phyloP scores from a whole-genome alignment of 2,113 vertebrate species.

The Plecturocebus donacophilus region DNA sequence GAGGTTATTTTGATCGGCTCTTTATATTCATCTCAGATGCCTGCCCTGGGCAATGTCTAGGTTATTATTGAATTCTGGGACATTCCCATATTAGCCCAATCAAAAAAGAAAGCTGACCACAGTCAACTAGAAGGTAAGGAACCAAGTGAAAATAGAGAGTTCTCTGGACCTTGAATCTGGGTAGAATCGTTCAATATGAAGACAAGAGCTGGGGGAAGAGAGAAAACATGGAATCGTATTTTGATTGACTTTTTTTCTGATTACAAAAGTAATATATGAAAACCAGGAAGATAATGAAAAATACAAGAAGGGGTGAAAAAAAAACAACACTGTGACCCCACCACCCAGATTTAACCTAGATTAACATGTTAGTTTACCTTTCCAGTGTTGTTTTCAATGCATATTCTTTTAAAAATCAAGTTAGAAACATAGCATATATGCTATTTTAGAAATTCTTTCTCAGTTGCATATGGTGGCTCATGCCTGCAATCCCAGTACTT shows the following conservation, averaged over 20 bases:
- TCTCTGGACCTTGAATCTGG: neutral
- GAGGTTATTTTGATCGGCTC: slow-evolving; percentile 35
- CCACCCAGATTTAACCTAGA: neutral
- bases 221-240: neutral
- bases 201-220: neutral
- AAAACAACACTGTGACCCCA: neutral
- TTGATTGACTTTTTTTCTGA: neutral
- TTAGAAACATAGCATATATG: neutral
- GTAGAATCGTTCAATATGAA: neutral
- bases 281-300: neutral
- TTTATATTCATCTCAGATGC: neutral
- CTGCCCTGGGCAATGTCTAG: neutral
- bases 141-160: neutral
- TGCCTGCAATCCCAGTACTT: neutral
- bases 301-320: neutral
- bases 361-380: neutral
- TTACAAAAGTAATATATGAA: neutral
- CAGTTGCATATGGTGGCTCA: neutral
- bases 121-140: neutral
- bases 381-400: neutral
- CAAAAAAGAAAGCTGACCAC: neutral
- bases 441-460: neutral
- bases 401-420: slow-evolving; percentile 4
- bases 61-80: neutral
- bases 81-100: neutral